Evolutionary conservation across 2,888 invertebrate genomes (phyloP).

Genomic region (Temnothorax rugatulus): DNA sequence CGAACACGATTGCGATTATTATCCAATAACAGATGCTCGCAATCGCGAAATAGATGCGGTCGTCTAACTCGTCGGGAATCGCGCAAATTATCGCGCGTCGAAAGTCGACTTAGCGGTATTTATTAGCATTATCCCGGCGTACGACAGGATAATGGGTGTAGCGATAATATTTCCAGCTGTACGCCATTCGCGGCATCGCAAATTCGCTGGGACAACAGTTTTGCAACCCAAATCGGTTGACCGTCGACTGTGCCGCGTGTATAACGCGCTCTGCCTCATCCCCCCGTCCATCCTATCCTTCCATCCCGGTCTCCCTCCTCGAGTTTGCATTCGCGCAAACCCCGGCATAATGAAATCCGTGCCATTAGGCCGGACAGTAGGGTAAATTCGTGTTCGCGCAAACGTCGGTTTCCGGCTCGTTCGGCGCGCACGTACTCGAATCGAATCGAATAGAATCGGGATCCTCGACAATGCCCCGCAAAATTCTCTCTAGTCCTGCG

Average conservation of each 20-base stretch:
- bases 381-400: slow-evolving; percentile 73
- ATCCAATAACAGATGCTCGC: slow-evolving; percentile 37
- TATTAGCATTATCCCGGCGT: slow-evolving; percentile 42
- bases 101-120: slow-evolving; percentile 48
- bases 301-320: slow-evolving; percentile 2
- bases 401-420: slow-evolving; percentile 75
- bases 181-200: slow-evolving; percentile 48
- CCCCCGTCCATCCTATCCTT: not conserved
- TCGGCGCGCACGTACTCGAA: slow-evolving; percentile 59
- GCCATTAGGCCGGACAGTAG: slow-evolving; percentile 77
- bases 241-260: slow-evolving; percentile 51
- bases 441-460: slow-evolving; percentile 74
- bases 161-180: slow-evolving; percentile 51
- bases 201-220: slow-evolving; percentile 72
- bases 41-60: slow-evolving; percentile 22
- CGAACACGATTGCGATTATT: slow-evolving; percentile 32
- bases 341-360: slow-evolving; percentile 80
- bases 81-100: slow-evolving; percentile 4
- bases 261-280: not conserved
- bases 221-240: slow-evolving; percentile 70
- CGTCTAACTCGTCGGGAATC: slow-evolving; percentile 2
- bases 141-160: slow-evolving; percentile 22
- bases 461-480: slow-evolving; percentile 71
- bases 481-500: slow-evolving; percentile 68
- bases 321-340: slow-evolving; percentile 71